Evolutionary conservation across 2,113 vertebrate genomes (phyloP), one percentile per base, ranked within the genome.

Genomic region (Myrmophylax atrothorax): DNA sequence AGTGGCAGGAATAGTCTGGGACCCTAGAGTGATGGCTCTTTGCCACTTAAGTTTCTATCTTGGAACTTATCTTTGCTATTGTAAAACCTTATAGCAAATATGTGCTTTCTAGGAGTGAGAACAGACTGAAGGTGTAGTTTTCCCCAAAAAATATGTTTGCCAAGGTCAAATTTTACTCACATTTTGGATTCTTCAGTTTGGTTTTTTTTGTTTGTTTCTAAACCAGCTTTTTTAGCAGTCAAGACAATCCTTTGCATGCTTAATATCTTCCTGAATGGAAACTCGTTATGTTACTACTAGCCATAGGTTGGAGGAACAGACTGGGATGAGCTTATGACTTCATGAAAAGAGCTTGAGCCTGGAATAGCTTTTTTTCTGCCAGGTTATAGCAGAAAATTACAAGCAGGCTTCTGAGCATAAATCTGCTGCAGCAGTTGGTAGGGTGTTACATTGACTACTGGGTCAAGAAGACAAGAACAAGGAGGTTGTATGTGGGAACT

Each of bases 1-100:
- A 0, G 1, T 1, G 1, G 31, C 26, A 58, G 3, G 4, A 77
- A 31, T 18, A 68, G 7, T 26, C 44, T 83, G 44, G 7, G 18
- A 89, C 85, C 18, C 7, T 28, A 8, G 17, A 53, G 8, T 14
- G 3, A 18, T 52, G 47, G 8, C 31, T 64, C 16, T 77, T 72
- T 49, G 3, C 5, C 22, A 38, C 29, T 42, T 10, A 68, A 19
- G 13, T 60, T 85, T 93, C n/a, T 19, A 9, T n/a, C 35, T 87
- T 40, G 5, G 33, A 50, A 10, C 14, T 68, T 88, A 22, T 49
- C 22, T 78, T 67, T 20, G 24, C 7, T 40, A 9, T 12, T 55
- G 19, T 42, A 63, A 53, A 68, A 81, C 12, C 12, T 20, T 37
- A 25, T 2, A 47, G 5, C 3, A 22, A 70, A 37, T 33, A 5